Percentiles rank a stretch among this genome's conserved stretches.
phyloP scores from a whole-genome alignment of 2,888 invertebrate genomes.

The Meiosimyza platycephala region DNA sequence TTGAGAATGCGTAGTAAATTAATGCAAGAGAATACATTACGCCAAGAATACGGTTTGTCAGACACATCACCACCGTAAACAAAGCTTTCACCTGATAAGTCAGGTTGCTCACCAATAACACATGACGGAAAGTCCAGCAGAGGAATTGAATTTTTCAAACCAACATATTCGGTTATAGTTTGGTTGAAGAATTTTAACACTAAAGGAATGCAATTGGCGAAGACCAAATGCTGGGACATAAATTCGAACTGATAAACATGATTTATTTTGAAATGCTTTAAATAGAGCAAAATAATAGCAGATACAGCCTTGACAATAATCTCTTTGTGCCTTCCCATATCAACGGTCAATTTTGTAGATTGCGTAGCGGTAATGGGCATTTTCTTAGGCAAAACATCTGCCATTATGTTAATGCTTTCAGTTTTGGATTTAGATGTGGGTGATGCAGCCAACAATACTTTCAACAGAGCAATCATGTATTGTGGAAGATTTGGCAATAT shows the following conservation, averaged over 20 bases:
- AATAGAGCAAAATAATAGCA: slow-evolving; percentile 86
- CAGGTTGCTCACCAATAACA: slow-evolving; percentile 94
- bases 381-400: slow-evolving; percentile 96
- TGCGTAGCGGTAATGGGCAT: slow-evolving; percentile 97
- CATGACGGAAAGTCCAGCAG: slow-evolving; percentile 95
- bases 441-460: slow-evolving; percentile 96
- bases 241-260: slow-evolving; percentile 99
- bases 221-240: slow-evolving; percentile 98
- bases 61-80: slow-evolving; percentile 78
- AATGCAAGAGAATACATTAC: slow-evolving; percentile 98
- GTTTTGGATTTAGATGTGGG: slow-evolving; percentile 99
- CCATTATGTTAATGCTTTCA: slow-evolving; percentile 98
- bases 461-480: slow-evolving; percentile 96
- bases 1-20: slow-evolving; percentile 96
- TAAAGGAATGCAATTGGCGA: slow-evolving; percentile 98
- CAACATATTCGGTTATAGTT: slow-evolving; percentile 94
- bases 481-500: slow-evolving; percentile 96
- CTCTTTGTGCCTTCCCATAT: slow-evolving; percentile 98
- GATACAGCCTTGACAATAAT: slow-evolving; percentile 97
- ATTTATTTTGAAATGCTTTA: slow-evolving; percentile 97
- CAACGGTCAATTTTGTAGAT: slow-evolving; percentile 94
- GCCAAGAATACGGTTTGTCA: slow-evolving; percentile 91
- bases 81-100: slow-evolving; percentile 90
- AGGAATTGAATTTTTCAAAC: slow-evolving; percentile 92
- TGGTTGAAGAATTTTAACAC: slow-evolving; percentile 99